Evolutionary conservation across 2,888 invertebrate species (phyloP).

Genomic region (Anoncus sp.): DNA sequence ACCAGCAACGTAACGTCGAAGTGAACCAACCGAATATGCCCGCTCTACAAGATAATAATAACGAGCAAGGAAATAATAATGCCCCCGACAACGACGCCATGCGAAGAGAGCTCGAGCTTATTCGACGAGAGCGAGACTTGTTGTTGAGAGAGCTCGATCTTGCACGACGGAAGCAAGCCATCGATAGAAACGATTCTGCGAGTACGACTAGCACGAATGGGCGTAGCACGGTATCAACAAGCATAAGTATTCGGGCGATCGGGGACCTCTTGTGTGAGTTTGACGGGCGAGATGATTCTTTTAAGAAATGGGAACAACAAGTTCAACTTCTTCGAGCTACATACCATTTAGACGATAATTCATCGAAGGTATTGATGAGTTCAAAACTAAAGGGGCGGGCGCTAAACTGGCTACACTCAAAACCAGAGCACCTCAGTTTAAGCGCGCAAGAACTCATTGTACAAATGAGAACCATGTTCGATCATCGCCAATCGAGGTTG

Average conservation of each 20-base stretch:
- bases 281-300: too few relatives aligned
- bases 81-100: slow-evolving; percentile 8
- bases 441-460: slow-evolving; percentile 4
- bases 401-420: slow-evolving; percentile 50
- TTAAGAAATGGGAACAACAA: slow-evolving; percentile 46
- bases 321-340: slow-evolving; percentile 27
- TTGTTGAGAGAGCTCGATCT: neutral
- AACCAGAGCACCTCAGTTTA: slow-evolving; percentile 40
- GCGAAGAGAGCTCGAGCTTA: neutral
- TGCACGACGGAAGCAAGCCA: neutral
- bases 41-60: too few relatives aligned
- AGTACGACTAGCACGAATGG: too few relatives aligned
- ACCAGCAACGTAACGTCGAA: too few relatives aligned
- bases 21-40: too few relatives aligned
- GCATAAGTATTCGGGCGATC: too few relatives aligned
- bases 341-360: slow-evolving; percentile 43
- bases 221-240: too few relatives aligned
- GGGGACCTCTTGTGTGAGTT: too few relatives aligned
- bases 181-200: too few relatives aligned
- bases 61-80: slow-evolving; percentile 7
- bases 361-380: slow-evolving; percentile 32
- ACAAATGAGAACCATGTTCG: slow-evolving; percentile 48
- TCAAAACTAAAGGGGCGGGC: slow-evolving; percentile 50
- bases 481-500: slow-evolving; percentile 33
- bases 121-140: neutral